phyloP scores from a whole-genome alignment of 2,113 vertebrate genomes.

The Ginglymostoma cirratum region DNA sequence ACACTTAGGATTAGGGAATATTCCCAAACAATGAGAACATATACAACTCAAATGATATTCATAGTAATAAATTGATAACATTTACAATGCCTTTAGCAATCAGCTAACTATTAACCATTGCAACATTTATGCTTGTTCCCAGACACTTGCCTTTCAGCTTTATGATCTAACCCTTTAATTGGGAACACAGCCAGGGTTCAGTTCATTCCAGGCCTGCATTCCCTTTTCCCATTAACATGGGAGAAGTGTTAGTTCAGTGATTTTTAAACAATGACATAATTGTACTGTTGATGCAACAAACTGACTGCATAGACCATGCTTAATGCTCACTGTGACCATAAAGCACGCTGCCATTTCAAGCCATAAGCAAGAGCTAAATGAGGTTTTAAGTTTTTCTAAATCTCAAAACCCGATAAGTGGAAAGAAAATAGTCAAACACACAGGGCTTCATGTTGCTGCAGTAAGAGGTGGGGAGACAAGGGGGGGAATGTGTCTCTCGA shows the following conservation, averaged over 20 bases:
- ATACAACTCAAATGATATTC: constrained; percentile 31
- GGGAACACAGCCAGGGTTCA: background rate
- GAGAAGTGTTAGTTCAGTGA: background rate
- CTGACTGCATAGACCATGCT: background rate
- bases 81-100: constrained; percentile 30
- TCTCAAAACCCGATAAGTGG: background rate
- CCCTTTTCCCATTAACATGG: background rate
- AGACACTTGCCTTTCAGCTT: background rate
- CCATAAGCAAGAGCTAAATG: background rate
- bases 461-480: background rate
- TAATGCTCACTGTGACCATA: background rate
- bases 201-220: background rate
- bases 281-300: background rate
- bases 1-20: background rate
- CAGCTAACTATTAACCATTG: background rate
- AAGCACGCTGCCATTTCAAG: background rate
- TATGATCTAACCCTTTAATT: background rate
- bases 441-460: background rate
- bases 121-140: background rate
- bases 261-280: background rate
- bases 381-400: background rate
- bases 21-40: constrained; percentile 13
- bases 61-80: constrained; percentile 29
- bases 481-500: background rate
- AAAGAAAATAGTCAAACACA: background rate